Base-by-base conservation (phyloP, 2,797 vertebrate genomes). In the Coranthus polyacanthus region DNA sequence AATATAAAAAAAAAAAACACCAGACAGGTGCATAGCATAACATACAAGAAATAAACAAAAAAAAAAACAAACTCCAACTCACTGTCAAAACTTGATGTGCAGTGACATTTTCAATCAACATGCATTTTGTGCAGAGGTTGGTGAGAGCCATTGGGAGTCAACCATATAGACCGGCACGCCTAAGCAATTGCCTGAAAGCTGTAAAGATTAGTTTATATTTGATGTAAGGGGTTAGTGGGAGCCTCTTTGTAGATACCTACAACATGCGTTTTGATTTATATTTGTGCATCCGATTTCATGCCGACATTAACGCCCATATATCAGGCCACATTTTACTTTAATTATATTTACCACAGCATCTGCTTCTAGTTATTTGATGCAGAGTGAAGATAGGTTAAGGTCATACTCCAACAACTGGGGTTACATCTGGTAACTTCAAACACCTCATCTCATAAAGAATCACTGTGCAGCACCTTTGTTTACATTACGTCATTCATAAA, bases 81-180 rank as follows among this genome's bases (percentile, higher is more conserved):
- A 0, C 22, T 32, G 50, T 60, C 63, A 72, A 64, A 67, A 47
- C 17, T 0, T 53, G 18, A 66, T 26, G 61, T 16, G 45, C 41
- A 22, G 66, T 55, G 61, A 71, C 62, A 73, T 69, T 75, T 70
- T 43, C 15, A 73, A 68, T 56, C 55, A 69, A 63, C 3, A 2
- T n/a, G 26, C 37, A 7, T 11, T 11, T 2, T n/a, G 16, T 41
- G 50, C 16, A 54, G 52, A 72, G 34, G 59, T 45, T 55, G 52
- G 12, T 6, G 2, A 20, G 57, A 55, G 22, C 61, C 61, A 65
- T 21, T 21, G 36, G 39, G 29, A 56, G 51, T 22, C 36, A 36
- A 41, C 20, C 39, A 47, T 41, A 55, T 18, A 24, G 51, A 20
- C 45, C 1, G 0, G n/a, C 32, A 26, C 12, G 18, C 16, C 24